Conservation (phyloP, 2,113 vertebrate genomes). For the Bubo scandiacus region DNA sequence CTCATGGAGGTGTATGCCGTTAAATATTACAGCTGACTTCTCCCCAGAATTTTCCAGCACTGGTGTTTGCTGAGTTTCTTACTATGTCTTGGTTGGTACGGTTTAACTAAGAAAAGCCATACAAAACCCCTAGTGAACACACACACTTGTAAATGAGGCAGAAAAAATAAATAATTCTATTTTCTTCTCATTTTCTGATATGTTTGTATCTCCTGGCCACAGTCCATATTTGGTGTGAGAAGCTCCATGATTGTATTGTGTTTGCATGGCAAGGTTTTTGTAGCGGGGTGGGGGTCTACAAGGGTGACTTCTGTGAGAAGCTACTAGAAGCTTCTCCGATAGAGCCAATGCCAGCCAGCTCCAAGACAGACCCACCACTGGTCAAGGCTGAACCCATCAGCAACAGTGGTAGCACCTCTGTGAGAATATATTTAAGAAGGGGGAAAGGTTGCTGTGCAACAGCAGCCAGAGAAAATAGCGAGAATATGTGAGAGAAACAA, state of each 20-base stretch:
- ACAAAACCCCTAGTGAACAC: not conserved
- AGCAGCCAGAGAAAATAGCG: too few species aligned
- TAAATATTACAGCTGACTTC: not conserved
- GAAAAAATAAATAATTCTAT: not conserved
- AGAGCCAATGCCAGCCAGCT: not conserved
- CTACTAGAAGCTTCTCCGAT: not conserved
- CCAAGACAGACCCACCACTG: not conserved
- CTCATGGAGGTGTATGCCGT: not conserved
- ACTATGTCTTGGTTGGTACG: not conserved
- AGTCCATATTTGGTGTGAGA: not conserved
- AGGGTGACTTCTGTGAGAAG: not conserved
- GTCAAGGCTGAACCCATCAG: not conserved
- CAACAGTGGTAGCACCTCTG: accelerated
- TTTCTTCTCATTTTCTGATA: not conserved
- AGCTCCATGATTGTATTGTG: not conserved
- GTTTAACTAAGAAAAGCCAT: not conserved
- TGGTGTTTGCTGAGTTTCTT: not conserved
- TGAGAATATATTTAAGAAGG: too few species aligned
- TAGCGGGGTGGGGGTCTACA: not conserved
- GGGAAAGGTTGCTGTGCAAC: too few species aligned
- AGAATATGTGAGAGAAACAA: too few species aligned
- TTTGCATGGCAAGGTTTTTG: not conserved
- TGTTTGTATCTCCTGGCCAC: not conserved
- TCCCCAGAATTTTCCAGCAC: not conserved
- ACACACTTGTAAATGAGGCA: not conserved